Evolutionary conservation across 2,797 vertebrate species (phyloP), one percentile per base, ranked within the genome.

Genomic region (Tenualosa thibaudeaui): DNA sequence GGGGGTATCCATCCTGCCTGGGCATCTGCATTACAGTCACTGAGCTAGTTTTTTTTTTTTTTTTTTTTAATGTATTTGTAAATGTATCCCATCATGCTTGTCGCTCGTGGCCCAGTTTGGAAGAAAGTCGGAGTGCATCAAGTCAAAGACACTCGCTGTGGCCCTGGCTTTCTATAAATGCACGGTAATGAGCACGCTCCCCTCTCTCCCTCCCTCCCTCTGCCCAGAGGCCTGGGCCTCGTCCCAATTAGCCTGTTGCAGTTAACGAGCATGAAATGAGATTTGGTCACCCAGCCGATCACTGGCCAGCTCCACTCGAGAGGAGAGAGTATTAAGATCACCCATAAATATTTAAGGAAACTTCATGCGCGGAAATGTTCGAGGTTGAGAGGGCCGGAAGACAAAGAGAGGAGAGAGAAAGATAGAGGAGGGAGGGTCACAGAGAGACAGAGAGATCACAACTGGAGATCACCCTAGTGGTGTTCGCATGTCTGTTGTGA

Each of bases 161-260:
- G 50, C 81, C 84, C 87, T 84, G 50, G 60, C 85, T 81, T 86
- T 89, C 78, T 85, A 71, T 82, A 83, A 88, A 84, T 81, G 83
- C 40, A 22, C 81, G 71, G 85, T 89, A 89, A 89, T 84, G 87
- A 88, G 87, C 83, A 68, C 46, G 8, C 26, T 65, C 51, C 83
- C 65, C 50, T 51, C 50, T 51, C 50, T 51, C 50, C 9, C 50
- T 51, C 50, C 15, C 43, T 50, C 62, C 85, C 71, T 19, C 85
- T 68, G 84, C 91, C 90, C 86, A 71, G 24, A 86, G 92, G 89
- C 87, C 84, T 85, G 68, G 83, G 86, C 90, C 88, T 89, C 86
- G 89, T 89, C 85, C 90, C 93, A 95, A 94, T 95, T 95, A 95
- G 93, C 91, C 92, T 93, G 91, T 92, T 94, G 92, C 89, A 75